Evolutionary conservation across 2,113 vertebrate genomes (phyloP).

Genomic region (Neopipo cinnamomea): DNA sequence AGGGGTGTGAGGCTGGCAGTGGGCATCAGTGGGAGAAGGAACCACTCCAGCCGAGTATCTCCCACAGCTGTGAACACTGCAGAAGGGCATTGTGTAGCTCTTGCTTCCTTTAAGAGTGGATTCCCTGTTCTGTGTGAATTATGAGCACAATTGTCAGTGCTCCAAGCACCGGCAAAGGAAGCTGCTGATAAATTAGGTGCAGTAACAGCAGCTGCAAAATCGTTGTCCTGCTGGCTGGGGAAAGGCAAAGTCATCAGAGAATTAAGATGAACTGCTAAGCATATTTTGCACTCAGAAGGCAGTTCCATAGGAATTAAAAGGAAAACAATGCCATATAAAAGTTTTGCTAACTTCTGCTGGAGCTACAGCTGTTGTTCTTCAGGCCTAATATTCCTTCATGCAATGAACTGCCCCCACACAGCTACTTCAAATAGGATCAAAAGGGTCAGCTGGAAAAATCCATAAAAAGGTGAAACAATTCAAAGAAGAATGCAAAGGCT

Average conservation of each 20-base stretch:
- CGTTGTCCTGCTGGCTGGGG: background rate
- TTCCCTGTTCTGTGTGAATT: background rate
- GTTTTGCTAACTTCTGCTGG: background rate
- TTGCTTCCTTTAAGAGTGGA: background rate
- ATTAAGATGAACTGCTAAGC: constrained; percentile 2
- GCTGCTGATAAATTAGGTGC: constrained; percentile 37
- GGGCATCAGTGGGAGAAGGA: background rate
- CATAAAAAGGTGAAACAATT: background rate
- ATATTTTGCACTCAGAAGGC: background rate
- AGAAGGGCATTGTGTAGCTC: background rate
- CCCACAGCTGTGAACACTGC: background rate
- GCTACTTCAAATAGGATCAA: constrained; percentile 19
- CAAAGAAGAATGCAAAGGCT: background rate
- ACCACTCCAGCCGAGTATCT: background rate
- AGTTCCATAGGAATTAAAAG: background rate
- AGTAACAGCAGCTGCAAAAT: constrained; percentile 53
- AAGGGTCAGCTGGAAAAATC: constrained; percentile 41
- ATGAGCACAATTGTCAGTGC: background rate
- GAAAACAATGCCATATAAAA: background rate
- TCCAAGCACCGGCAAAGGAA: fast-evolving
- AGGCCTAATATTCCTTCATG: background rate
- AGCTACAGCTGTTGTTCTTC: constrained; percentile 26
- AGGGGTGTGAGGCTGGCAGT: fast-evolving
- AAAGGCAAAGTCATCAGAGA: constrained; percentile 24
- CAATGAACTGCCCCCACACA: background rate